Evolutionary conservation across 2,888 invertebrate species (phyloP), one percentile per base, ranked within the genome.

Genomic region (Cephus nigrinus): DNA sequence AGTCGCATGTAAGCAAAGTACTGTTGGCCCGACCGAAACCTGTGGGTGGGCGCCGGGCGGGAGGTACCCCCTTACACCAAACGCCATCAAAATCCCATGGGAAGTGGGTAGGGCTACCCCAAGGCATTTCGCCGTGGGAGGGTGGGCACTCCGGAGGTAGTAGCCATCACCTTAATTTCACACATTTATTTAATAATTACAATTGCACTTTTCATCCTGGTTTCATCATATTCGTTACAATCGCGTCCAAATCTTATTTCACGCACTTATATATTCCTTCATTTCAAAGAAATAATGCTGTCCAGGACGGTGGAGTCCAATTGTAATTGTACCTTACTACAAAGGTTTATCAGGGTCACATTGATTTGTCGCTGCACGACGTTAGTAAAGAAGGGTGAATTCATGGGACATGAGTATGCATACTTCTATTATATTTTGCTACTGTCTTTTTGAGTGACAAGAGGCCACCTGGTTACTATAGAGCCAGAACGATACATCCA

Each of bases 21-120:
- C 91, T 91, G 91, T 91, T 89, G 91, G 91, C 91, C 91, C 90
- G 85, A 90, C 88, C 88, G 86, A 91, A 88, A 90, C 89, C 90
- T 87, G 86, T 89, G 91, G 89, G 91, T 91, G 90, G 91, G 91
- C 89, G 89, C 89, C 85, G 89, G 90, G 91, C 89, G 89, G 90
- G 90, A 87, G 87, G 88, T 90, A 88, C 88, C 89, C 90, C 86
- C 88, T 90, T 90, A 88, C 90, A 86, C 88, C 90, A 86, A 55
- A 55, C 55, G 55, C 88, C 91, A 87, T 84, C 90, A 82, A 87
- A 87, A 88, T 85, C 86, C 90, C 89, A 88, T 88, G 91, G 91
- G 91, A 90, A 88, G 90, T 89, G 90, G 91, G 91, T 90, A 89
- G 90, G 91, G 90, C 90, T 89, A 85, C 86, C 89, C 89, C 85